These are phyloP conservation scores for Buphagus erythrorhynchus DNA, from an alignment of 2,797 vertebrate genomes.

Conservation along the genomic window DNA sequence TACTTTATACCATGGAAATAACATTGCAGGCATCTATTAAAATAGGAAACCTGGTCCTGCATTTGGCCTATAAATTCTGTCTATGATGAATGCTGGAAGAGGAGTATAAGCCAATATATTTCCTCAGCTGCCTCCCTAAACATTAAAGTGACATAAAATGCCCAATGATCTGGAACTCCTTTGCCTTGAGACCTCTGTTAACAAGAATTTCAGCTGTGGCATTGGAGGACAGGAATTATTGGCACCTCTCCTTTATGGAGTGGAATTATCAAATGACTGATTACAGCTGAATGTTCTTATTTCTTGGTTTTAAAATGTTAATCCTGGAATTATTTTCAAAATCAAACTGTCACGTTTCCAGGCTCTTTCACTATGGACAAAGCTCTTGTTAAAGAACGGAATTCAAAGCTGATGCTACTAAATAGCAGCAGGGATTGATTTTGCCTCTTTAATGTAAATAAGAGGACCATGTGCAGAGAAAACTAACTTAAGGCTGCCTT, in stretches of 20 bases:
- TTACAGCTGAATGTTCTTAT: background rate
- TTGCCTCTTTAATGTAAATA: background rate
- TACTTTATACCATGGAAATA: background rate
- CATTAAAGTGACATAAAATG: slow-evolving; percentile 64
- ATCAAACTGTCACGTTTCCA: background rate
- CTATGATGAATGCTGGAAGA: background rate
- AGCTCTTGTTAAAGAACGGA: background rate
- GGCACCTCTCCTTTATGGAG: background rate
- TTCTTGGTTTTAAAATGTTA: background rate
- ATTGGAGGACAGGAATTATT: background rate
- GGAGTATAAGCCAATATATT: slow-evolving; percentile 35
- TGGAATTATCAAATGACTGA: background rate
- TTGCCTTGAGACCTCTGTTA: slow-evolving; percentile 14
- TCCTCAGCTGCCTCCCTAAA: slow-evolving; percentile 47
- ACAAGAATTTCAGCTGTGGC: background rate
- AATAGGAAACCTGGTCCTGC: slow-evolving; percentile 3
- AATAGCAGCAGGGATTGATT: background rate
- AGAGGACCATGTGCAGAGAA: background rate
- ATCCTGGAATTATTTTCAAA: background rate
- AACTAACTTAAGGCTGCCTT: background rate
- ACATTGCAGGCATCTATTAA: background rate
- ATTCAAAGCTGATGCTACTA: background rate
- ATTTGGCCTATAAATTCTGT: slow-evolving; percentile 21
- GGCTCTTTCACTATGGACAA: background rate
- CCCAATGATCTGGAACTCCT: slow-evolving; percentile 48